Base-by-base conservation (phyloP, 2,888 invertebrate genomes). In the Oxytorus armatus region DNA sequence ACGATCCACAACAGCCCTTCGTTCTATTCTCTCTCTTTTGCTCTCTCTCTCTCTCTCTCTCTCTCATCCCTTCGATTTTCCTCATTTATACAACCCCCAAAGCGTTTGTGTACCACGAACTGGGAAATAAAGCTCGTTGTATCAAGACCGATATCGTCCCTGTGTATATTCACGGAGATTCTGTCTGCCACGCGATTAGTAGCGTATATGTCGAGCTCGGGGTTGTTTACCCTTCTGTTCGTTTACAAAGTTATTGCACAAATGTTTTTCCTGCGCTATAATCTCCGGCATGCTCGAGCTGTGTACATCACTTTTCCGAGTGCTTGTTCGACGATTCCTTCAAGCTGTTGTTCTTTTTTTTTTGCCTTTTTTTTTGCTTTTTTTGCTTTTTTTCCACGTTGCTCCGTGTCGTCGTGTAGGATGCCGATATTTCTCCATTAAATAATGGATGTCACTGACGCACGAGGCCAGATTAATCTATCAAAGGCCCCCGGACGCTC, bases 21-120 rank as follows among this genome's bases (percentile, higher is more conserved):
- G 70, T 77, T 75, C 23, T 57, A 55, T 57, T 66, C 51, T 77
- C 72, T 14, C 63, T 55, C 53, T 59, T 47, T 55, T 72, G n/a
- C 33, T 55, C 23, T 72, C 57, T 72, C 33, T 42, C 36, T 51
- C 59, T 21, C 57, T 74, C 70, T 21, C 66, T 39, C 42, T 75
- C 53, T 65, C 69, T 79, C 73, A 80, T 51, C 75, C 80, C 66
- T 77, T 82, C 72, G 77, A 66, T 36, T 68, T 74, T 68, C 33
- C 55, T 77, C 63, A 23, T 76, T 16, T 36, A 65, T 68, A 33
- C 44, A 73, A 59, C 74, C 77, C 75, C 75, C 29, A 78, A 79
- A 82, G 59, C 81, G 82, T 85, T 87, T 86, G 85, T 87, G 88
- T 85, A 84, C 83, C 77, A 8, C 69, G 81, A n/a, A 73, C 63